phyloP scores from a whole-genome alignment of 2,888 invertebrate genomes.

The Caenorhabditis drosophilae region DNA sequence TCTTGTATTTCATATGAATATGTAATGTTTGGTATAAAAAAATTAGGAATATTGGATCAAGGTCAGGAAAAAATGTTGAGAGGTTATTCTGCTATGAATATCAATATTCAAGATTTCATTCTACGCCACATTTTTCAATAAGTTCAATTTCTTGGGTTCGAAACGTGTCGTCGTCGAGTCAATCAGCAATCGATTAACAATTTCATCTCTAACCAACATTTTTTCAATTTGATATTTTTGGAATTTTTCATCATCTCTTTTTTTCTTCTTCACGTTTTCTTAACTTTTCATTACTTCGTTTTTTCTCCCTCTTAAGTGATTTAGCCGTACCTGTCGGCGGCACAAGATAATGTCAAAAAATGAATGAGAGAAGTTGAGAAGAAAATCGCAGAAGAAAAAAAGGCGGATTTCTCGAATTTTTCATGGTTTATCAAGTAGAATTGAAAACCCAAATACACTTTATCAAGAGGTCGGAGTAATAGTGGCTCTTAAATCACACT shows the following conservation, averaged over 20 bases:
- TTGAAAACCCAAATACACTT: no score
- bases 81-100: background rate
- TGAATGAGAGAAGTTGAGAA: background rate
- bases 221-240: background rate
- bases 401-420: no score
- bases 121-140: no score
- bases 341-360: background rate
- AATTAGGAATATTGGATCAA: background rate
- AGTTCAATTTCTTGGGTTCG: no score
- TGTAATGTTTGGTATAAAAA: background rate
- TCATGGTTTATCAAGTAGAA: background rate
- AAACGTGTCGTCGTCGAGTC: no score
- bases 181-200: no score
- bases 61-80: background rate
- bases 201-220: background rate
- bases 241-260: background rate
- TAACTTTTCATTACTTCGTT: background rate
- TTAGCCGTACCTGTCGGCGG: background rate
- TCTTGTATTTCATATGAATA: no score
- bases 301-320: no score
- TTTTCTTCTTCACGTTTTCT: background rate
- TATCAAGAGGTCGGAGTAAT: background rate
- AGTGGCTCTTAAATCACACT: conserved; percentile 7
- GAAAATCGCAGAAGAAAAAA: background rate
- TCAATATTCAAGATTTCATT: background rate